A percentile compares a stretch with the other conserved stretches of the same genome.
phyloP scores from a whole-genome alignment of 2,797 vertebrate genomes.

The Squalus acanthias region DNA sequence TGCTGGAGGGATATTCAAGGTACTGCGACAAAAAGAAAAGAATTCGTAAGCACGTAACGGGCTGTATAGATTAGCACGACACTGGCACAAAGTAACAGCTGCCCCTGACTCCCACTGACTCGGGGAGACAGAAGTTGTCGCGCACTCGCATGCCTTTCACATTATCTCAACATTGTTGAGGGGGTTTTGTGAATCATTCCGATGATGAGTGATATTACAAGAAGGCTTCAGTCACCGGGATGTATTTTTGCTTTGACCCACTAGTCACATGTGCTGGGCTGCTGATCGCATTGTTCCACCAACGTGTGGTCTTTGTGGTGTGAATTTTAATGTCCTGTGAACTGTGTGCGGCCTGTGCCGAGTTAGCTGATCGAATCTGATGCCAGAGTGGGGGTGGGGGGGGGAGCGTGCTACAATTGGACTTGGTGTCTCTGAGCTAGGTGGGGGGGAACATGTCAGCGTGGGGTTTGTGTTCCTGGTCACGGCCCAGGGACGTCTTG shows the following conservation, averaged over 20 bases:
- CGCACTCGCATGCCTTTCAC: not conserved
- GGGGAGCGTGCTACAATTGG: not conserved
- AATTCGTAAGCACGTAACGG: not conserved
- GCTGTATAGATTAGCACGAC: not conserved
- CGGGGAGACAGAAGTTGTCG: not conserved
- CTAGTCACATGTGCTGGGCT: not conserved
- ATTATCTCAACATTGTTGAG: constrained; percentile 26
- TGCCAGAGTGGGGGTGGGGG: not conserved
- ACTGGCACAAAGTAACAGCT: not conserved
- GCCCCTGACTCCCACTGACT: not conserved
- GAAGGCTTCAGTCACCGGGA: not conserved
- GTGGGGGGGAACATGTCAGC: not conserved
- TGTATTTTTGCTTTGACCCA: not conserved
- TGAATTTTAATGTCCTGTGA: not conserved
- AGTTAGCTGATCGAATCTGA: not conserved
- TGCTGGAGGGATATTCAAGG: constrained; percentile 91
- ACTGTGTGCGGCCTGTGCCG: not conserved
- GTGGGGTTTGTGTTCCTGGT: not conserved
- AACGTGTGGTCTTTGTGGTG: not conserved
- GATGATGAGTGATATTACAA: not conserved
- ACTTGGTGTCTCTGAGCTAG: not conserved
- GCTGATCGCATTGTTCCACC: constrained; percentile 2
- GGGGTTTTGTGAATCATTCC: not conserved
- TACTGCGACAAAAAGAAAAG: constrained; percentile 49
- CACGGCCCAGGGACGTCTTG: not conserved